phyloP scores from a whole-genome alignment of 2,797 vertebrate genomes.

The Sebastes oblongus region DNA sequence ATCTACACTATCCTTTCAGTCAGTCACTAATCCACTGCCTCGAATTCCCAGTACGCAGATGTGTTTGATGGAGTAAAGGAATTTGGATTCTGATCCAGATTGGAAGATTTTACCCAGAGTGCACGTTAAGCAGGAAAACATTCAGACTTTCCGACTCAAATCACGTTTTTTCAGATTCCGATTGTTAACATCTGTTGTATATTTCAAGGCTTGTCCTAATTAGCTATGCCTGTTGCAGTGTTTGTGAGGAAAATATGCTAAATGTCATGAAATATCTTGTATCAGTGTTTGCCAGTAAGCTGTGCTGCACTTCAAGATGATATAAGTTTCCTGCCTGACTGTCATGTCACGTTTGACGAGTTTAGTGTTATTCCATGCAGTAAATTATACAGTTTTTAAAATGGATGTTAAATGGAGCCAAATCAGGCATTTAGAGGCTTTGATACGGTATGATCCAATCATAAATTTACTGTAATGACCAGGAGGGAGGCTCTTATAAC shows the following conservation, averaged over 20 bases:
- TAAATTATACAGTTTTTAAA: neutral
- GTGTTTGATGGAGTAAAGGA: neutral
- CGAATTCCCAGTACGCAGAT: neutral
- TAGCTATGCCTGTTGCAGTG: neutral
- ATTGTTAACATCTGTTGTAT: slow-evolving; percentile 14
- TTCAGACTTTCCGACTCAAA: neutral
- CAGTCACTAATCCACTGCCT: neutral
- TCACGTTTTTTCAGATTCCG: slow-evolving; percentile 1
- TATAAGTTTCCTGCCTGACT: neutral
- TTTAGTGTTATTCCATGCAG: slow-evolving; percentile 3
- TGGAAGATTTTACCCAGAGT: neutral
- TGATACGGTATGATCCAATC: slow-evolving; percentile 5
- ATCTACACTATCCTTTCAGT: neutral
- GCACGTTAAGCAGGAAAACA: slow-evolving; percentile 12
- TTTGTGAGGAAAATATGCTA: slow-evolving; percentile 2
- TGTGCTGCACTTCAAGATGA: neutral
- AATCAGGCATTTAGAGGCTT: neutral
- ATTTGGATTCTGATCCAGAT: slow-evolving; percentile 6
- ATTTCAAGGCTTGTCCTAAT: neutral
- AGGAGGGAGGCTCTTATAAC: neutral
- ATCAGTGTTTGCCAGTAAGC: neutral
- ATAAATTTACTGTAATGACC: slow-evolving; percentile 5
- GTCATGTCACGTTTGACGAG: neutral
- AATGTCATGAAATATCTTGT: neutral
- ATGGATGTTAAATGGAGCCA: slow-evolving; percentile 13